Conservation (phyloP, 2,888 invertebrate species). For the Acronicta psi region DNA sequence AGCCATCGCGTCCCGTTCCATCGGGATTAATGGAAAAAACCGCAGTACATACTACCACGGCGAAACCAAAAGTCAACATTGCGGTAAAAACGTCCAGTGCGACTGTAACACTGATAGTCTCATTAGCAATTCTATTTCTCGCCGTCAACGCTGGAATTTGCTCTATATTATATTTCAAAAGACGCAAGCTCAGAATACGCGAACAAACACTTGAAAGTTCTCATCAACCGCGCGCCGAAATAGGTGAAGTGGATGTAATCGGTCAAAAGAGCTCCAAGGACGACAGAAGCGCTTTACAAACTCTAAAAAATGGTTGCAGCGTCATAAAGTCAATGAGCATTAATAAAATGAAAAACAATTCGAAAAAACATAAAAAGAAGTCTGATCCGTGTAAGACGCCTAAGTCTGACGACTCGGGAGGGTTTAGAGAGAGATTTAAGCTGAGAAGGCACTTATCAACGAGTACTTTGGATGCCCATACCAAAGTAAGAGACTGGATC, state of each 20-base stretch:
- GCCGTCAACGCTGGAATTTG: conserved; percentile 92
- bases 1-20: conserved; percentile 72
- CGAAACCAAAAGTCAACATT: conserved; percentile 67
- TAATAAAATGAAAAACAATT: conserved; percentile 85
- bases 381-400: conserved; percentile 88
- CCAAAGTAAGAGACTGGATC: conserved; percentile 96
- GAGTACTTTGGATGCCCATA: conserved; percentile 95
- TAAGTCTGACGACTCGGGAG: conserved; percentile 87
- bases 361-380: conserved; percentile 87
- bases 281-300: conserved; percentile 80
- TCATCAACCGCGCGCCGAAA: conserved; percentile 85
- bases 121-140: conserved; percentile 92
- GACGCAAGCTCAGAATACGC: conserved; percentile 87
- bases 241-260: conserved; percentile 84
- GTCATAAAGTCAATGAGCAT: conserved; percentile 89
- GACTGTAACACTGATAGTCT: conserved; percentile 90
- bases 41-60: conserved; percentile 63
- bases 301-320: conserved; percentile 88
- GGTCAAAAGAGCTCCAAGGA: conserved; percentile 84
- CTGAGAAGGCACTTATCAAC: conserved; percentile 92
- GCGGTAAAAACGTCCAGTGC: conserved; percentile 89
- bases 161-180: conserved; percentile 91
- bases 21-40: conserved; percentile 76
- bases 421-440: conserved; percentile 90
- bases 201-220: conserved; percentile 83